phyloP scores from a whole-genome alignment of 2,113 vertebrate species.

The Galeopterus variegatus region DNA sequence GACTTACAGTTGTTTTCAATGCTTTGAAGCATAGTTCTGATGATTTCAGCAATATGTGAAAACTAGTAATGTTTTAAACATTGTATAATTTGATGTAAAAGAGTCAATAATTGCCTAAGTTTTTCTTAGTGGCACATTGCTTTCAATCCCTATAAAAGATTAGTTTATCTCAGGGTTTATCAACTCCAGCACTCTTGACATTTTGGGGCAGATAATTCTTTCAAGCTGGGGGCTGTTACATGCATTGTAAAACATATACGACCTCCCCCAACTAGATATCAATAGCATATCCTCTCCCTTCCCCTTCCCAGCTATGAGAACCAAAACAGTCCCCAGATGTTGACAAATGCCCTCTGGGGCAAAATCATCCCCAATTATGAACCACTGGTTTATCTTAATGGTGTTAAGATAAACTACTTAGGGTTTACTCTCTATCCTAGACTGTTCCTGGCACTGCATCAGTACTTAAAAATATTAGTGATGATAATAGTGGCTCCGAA shows the following conservation, averaged over 20 bases:
- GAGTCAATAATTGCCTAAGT: background rate
- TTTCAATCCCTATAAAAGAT: background rate
- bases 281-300: no score
- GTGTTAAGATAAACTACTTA: background rate
- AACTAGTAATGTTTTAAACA: background rate
- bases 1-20: background rate
- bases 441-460: background rate
- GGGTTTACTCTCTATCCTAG: background rate
- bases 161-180: background rate
- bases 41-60: background rate
- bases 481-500: background rate
- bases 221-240: background rate
- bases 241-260: no score
- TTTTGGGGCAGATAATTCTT: background rate
- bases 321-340: background rate
- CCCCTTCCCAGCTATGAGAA: background rate
- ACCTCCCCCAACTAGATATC: background rate
- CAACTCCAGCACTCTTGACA: background rate
- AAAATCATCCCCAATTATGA: background rate
- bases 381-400: background rate
- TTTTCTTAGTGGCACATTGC: background rate
- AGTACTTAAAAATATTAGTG: background rate
- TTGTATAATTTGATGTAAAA: background rate
- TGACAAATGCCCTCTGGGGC: background rate
- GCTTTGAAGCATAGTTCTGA: background rate